A percentile compares a stretch with the other conserved stretches of the same genome.
These are phyloP conservation scores for Trachops cirrhosus DNA, from an alignment of 2,797 vertebrate genomes.

Conservation along the genomic window DNA sequence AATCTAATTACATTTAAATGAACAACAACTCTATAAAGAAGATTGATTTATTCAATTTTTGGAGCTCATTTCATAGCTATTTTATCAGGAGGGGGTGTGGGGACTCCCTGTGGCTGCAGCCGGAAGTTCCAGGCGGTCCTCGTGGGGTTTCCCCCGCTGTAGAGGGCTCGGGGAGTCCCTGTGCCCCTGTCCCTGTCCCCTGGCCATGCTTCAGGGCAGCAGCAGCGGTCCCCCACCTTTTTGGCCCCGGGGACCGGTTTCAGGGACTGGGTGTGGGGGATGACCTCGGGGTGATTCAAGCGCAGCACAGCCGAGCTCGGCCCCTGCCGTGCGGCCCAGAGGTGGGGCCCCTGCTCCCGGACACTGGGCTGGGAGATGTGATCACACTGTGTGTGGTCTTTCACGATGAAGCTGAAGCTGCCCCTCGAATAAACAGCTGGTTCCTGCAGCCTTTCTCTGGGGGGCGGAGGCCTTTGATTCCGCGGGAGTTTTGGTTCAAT, in stretches of 20 bases:
- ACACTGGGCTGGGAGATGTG: too few relatives aligned
- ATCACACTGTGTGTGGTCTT: background rate
- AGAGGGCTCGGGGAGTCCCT: accelerated
- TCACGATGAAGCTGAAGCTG: background rate
- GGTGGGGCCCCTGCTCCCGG: too few relatives aligned
- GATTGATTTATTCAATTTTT: background rate
- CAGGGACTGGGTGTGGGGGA: too few relatives aligned
- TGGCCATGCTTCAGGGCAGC: background rate
- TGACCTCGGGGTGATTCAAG: too few relatives aligned
- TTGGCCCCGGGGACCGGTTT: too few relatives aligned
- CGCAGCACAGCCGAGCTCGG: too few relatives aligned
- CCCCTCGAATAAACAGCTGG: background rate
- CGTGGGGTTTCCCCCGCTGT: accelerated
- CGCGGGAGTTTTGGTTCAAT: accelerated
- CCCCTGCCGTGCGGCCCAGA: too few relatives aligned
- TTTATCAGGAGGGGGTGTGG: background rate
- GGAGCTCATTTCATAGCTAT: background rate
- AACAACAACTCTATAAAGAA: background rate
- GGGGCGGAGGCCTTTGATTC: background rate
- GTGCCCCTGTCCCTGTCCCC: accelerated
- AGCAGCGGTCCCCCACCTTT: too few relatives aligned
- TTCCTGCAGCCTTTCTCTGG: background rate
- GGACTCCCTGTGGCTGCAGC: background rate
- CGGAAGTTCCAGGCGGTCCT: accelerated
- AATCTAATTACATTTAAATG: background rate